These are phyloP conservation scores for Monodelphis domestica DNA, from an alignment of 2,797 vertebrate species.

Conservation along the genomic window DNA sequence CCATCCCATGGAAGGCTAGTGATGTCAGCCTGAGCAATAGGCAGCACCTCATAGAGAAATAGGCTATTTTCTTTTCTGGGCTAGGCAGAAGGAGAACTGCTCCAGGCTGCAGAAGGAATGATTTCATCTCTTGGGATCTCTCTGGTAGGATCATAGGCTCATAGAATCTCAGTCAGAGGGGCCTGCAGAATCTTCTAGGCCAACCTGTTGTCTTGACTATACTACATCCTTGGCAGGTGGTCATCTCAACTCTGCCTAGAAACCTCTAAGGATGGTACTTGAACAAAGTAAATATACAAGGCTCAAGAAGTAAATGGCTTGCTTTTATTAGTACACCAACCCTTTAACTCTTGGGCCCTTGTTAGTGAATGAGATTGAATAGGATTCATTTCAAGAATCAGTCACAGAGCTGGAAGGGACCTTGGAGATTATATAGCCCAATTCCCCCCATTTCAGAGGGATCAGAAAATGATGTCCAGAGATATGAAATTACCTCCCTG, in stretches of 20 bases:
- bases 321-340: neutral
- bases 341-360: neutral
- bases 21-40: rapidly evolving
- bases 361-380: neutral
- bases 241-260: neutral
- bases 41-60: neutral
- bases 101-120: neutral
- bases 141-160: neutral
- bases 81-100: neutral
- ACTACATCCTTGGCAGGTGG: neutral
- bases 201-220: neutral
- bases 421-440: neutral
- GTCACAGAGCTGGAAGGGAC: neutral
- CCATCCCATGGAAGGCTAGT: neutral
- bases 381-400: neutral
- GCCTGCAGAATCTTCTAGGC: neutral
- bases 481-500: neutral
- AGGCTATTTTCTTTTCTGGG: neutral
- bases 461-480: neutral
- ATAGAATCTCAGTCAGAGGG: neutral
- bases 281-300: neutral
- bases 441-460: neutral
- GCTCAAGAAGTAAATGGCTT: neutral
- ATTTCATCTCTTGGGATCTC: rapidly evolving
- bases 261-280: neutral